Base-by-base conservation (phyloP, 1,140 invertebrate genomes). In the Wiebesia pumilae region DNA sequence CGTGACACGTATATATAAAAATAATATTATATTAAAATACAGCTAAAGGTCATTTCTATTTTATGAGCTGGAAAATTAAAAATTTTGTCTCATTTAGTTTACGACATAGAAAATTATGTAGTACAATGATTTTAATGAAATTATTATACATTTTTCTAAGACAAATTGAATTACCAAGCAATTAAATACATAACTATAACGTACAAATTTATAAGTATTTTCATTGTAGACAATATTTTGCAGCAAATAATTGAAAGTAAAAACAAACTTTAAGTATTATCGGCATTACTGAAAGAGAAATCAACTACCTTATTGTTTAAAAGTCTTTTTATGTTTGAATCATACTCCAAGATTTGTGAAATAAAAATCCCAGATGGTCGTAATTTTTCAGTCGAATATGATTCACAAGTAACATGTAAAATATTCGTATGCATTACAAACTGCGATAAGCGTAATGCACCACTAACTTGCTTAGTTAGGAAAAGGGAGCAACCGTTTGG, bases 351-450 rank as follows among this genome's bases (percentile, higher is more conserved):
- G 16, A n/a, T n/a, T 33, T 24, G 19, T 21, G 27, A 80, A 30
- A 40, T 65, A 27, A 6, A 24, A 40, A 47, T 67, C 27, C 38
- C 14, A 65, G 19, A 27, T 40, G 16, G 35, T 35, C 21, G 12
- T 40, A n/a, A 69, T 30, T 62, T 62, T 3, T 21, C n/a, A 43
- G 65, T n/a, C 19, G 14, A 62, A n/a, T 38, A 79, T 75, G 75
- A 84, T 77, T 73, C 27, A 65, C 69, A 30, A 77, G 83, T 38
- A 16, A 51, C 58, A 43, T 65, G 79, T 19, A 33, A 38, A 81
- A 75, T 47, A 65, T n/a, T 58, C n/a, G 10, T 1, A 47, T 75
- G 67, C 75, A 73, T 84, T 65, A 62, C 51, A 77, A 78, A 58
- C 35, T n/a, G 21, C 51, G 51, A 43, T 77, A 58, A 83, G 69